phyloP scores from a whole-genome alignment of 2,797 vertebrate species.

The Diglossa cyanea region DNA sequence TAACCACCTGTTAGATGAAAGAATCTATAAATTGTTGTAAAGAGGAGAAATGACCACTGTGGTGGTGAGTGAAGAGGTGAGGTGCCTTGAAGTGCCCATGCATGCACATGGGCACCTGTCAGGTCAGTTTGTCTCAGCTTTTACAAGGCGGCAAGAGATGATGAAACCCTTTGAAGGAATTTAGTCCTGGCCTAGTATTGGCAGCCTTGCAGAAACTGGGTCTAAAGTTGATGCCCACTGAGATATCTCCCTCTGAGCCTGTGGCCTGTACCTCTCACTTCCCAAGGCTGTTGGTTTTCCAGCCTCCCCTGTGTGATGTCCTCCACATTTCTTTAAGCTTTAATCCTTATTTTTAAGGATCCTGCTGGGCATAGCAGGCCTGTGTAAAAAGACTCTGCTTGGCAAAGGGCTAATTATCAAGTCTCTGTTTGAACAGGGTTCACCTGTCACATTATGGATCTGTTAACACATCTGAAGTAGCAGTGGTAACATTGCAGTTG shows the following conservation, averaged over 20 bases:
- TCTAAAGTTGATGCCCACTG: background rate
- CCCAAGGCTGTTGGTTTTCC: background rate
- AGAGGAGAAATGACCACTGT: background rate
- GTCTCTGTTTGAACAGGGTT: background rate
- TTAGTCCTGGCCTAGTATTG: background rate
- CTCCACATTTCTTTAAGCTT: background rate
- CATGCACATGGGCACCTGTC: fast-evolving
- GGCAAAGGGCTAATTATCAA: background rate
- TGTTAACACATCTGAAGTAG: background rate
- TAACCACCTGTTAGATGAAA: background rate
- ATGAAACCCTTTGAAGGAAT: background rate
- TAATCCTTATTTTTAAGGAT: background rate
- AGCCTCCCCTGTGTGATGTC: no score
- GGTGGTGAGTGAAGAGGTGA: background rate
- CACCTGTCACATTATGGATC: background rate
- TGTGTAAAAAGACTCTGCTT: background rate
- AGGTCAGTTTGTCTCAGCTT: background rate
- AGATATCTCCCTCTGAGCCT: background rate
- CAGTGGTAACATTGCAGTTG: background rate
- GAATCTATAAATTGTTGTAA: background rate
- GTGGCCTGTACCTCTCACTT: fast-evolving
- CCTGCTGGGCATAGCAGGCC: background rate
- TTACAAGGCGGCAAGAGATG: background rate
- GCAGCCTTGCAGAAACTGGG: background rate
- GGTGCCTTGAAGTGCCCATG: background rate